phyloP scores from a whole-genome alignment of 2,888 invertebrate species.

The Nudaria mundana region DNA sequence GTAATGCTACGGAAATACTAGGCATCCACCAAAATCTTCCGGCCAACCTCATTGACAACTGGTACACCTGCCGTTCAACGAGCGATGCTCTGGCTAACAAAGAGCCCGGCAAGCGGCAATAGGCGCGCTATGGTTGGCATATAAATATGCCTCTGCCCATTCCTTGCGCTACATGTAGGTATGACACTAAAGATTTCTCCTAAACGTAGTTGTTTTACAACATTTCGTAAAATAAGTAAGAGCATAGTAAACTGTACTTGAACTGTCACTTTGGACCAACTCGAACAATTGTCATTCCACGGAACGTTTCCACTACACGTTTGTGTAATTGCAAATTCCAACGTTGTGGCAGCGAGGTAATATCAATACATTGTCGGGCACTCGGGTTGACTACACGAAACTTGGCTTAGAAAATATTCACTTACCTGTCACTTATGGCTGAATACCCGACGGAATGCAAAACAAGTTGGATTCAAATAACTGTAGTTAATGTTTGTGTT shows the following conservation, averaged over 20 bases:
- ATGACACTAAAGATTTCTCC: too few species aligned
- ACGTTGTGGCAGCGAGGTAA: conserved; percentile 39
- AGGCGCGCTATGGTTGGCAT: too few species aligned
- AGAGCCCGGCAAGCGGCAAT: too few species aligned
- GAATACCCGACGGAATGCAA: conserved; percentile 12
- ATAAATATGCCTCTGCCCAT: too few species aligned
- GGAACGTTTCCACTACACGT: conserved; percentile 27
- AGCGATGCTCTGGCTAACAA: too few species aligned
- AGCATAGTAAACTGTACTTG: conserved; percentile 40
- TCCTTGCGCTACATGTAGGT: too few species aligned
- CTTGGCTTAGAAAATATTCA: conserved; percentile 27
- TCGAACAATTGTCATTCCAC: conserved; percentile 42
- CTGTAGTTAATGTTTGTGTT: too few species aligned
- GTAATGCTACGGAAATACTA: too few species aligned
- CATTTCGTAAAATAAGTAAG: conserved; percentile 32
- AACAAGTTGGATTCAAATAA: conserved; percentile 19
- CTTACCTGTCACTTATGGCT: conserved; percentile 19
- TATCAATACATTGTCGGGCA: conserved; percentile 41
- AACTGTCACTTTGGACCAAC: conserved; percentile 33
- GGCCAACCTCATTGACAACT: too few species aligned
- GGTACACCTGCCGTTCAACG: too few species aligned
- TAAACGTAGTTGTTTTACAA: conserved; percentile 25
- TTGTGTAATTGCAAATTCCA: conserved; percentile 46
- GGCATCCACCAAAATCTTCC: too few species aligned
- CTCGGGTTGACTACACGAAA: conserved; percentile 28